Evolutionary conservation across 2,888 invertebrate species (phyloP).

Genomic region (Zonitis immaculata): DNA sequence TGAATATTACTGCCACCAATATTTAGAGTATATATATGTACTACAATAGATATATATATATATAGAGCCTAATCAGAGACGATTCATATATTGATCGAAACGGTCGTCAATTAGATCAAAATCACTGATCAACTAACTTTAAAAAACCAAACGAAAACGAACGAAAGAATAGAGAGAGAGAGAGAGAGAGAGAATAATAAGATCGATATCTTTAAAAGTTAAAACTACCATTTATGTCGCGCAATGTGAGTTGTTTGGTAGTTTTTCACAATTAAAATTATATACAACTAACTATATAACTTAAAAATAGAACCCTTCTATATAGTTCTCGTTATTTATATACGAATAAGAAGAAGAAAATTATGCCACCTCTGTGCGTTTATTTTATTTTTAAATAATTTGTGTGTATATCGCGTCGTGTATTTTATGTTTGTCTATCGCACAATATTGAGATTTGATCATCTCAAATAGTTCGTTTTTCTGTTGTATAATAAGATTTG

Average conservation of each 20-base stretch:
- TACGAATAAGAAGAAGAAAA: too few relatives aligned
- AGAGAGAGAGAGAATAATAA: not conserved
- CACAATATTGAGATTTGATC: too few relatives aligned
- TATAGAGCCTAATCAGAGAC: constrained; percentile 16
- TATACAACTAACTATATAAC: not conserved
- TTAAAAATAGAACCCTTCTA: not conserved
- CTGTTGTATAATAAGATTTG: not conserved
- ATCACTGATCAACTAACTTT: constrained; percentile 38
- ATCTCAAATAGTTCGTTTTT: too few relatives aligned
- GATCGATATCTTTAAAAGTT: constrained; percentile 33
- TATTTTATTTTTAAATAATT: too few relatives aligned
- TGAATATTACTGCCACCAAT: not conserved
- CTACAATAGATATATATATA: too few relatives aligned
- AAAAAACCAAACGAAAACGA: too few relatives aligned
- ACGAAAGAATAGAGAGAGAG: constrained; percentile 21
- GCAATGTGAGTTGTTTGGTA: not conserved
- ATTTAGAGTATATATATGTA: too few relatives aligned
- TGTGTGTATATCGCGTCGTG: too few relatives aligned
- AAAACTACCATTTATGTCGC: not conserved
- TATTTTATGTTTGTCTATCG: too few relatives aligned
- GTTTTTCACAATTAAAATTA: not conserved
- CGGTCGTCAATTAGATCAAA: constrained; percentile 44
- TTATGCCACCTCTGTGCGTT: too few relatives aligned
- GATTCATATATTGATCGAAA: constrained; percentile 9
- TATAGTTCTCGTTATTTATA: too few relatives aligned